These are phyloP conservation scores for Streblospio benedicti DNA, from an alignment of 1,140 invertebrate genomes.

Conservation along the genomic window DNA sequence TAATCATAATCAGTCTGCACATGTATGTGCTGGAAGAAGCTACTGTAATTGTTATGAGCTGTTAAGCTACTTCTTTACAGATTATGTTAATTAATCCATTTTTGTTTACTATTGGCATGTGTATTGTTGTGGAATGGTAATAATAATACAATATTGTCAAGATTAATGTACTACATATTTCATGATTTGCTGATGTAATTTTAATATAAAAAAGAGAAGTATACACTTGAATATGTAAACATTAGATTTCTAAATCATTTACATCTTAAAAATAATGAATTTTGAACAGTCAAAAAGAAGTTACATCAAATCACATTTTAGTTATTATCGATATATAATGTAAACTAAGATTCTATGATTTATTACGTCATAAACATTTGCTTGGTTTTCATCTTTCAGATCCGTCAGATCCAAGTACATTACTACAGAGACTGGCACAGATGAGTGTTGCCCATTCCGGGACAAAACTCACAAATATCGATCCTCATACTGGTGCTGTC, in stretches of 20 bases:
- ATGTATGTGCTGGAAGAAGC: too few species aligned
- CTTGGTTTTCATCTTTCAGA: conserved; percentile 6
- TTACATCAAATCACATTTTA: conserved; percentile 9
- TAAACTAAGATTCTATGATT: not conserved
- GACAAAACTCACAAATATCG: conserved; percentile 25
- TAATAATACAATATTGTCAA: too few species aligned
- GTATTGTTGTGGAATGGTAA: too few species aligned
- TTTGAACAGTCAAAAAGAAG: conserved; percentile 18
- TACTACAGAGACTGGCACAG: conserved; percentile 34
- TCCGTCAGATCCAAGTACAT: conserved; percentile 15
- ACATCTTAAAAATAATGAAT: conserved; percentile 15
- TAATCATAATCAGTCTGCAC: too few species aligned
- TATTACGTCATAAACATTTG: not conserved
- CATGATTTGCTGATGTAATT: too few species aligned
- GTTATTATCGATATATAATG: not conserved
- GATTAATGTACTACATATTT: too few species aligned
- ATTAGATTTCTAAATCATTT: not conserved
- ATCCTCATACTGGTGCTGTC: conserved; percentile 35
- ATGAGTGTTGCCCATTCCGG: conserved; percentile 30
- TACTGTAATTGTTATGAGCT: too few species aligned
- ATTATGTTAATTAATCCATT: too few species aligned
- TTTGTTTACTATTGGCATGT: too few species aligned
- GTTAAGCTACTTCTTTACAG: too few species aligned
- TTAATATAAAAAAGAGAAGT: too few species aligned
- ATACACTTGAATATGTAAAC: too few species aligned